Evolutionary conservation across 2,888 invertebrate species (phyloP), one percentile per base, ranked within the genome.

Genomic region (Tillus elongatus): DNA sequence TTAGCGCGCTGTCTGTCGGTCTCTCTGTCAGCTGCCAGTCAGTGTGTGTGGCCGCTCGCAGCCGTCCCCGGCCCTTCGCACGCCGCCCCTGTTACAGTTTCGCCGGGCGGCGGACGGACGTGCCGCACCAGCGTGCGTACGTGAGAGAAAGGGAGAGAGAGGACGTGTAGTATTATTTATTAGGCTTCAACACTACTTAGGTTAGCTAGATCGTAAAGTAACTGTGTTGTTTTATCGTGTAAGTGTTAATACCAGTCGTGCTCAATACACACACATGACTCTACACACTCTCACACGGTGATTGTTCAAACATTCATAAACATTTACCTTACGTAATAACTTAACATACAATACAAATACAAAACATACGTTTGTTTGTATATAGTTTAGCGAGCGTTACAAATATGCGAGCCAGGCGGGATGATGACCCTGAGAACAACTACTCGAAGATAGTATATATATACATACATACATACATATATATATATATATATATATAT

Each of bases 161-260:
- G n/a, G n/a, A n/a, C n/a, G n/a, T n/a, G 55, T 64, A 63, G 58
- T 60, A 61, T 61, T 61, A 61, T 61, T 60, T 64, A 33, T 44
- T 64, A 63, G 65, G 64, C 64, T 64, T 64, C 56, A 64, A 65
- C 60, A 64, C 61, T 64, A n/a, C n/a, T 56, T 64, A 64, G 64
- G 63, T 61, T 66, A 66, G 64, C 61, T 65, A 65, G 64, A 61
- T 63, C 60, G 63, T 66, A n/a, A n/a, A n/a, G n/a, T n/a, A 65
- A 64, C 63, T 64, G 64, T 66, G 66, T 65, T 65, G 64, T 66
- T 66, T 61, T 60, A 63, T 64, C 63, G 61, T 65, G 64, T 63
- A 62, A 62, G 61, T 64, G 66, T 64, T 55, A n/a, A 57, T 56
- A 50, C 48, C 38, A 52, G 63, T 64, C 64, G 64, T 65, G 65